These are phyloP conservation scores for Cercocebus atys DNA, from an alignment of 2,113 vertebrate genomes.

Conservation along the genomic window DNA sequence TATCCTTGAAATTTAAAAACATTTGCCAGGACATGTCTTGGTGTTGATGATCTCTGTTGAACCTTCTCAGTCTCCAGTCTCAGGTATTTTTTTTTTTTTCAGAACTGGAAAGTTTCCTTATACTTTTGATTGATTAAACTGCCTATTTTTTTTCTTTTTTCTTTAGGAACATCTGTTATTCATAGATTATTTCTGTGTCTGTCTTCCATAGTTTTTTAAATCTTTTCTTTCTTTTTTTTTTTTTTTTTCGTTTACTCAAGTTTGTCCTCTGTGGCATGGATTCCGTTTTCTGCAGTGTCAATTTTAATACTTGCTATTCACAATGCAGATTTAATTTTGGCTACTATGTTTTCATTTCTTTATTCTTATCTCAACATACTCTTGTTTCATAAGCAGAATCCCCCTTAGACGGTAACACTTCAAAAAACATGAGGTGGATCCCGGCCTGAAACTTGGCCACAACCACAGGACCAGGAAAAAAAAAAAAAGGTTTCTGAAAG, in stretches of 20 bases:
- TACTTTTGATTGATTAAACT: conserved; percentile 77
- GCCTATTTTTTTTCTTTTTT: conserved; percentile 51
- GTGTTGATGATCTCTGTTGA: conserved; percentile 82
- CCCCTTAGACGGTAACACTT: conserved; percentile 58
- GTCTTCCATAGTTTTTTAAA: conserved; percentile 76
- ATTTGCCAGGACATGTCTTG: conserved; percentile 81
- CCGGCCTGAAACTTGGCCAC: conserved; percentile 64
- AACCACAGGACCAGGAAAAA: conserved; percentile 51
- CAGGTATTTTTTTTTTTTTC: conserved; percentile 80
- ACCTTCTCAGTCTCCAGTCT: conserved; percentile 80
- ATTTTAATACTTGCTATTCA: conserved; percentile 75
- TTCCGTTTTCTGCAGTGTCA: conserved; percentile 73
- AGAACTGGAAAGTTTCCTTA: conserved; percentile 79
- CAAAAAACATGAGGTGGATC: conserved; percentile 64
- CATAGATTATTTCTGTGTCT: conserved; percentile 77
- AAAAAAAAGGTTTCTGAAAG: conserved; percentile 58
- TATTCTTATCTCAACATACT: conserved; percentile 70
- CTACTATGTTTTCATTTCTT: conserved; percentile 78
- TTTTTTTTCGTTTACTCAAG: conserved; percentile 74
- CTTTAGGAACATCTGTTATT: conserved; percentile 75
- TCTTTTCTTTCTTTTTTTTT: conserved; percentile 37
- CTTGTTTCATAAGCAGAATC: conserved; percentile 75
- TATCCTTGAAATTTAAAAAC: conserved; percentile 82
- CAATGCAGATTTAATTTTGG: conserved; percentile 76
- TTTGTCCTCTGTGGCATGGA: conserved; percentile 77